Evolutionary conservation across 2,797 vertebrate genomes (phyloP).

Genomic region (Anguilla marmorata): DNA sequence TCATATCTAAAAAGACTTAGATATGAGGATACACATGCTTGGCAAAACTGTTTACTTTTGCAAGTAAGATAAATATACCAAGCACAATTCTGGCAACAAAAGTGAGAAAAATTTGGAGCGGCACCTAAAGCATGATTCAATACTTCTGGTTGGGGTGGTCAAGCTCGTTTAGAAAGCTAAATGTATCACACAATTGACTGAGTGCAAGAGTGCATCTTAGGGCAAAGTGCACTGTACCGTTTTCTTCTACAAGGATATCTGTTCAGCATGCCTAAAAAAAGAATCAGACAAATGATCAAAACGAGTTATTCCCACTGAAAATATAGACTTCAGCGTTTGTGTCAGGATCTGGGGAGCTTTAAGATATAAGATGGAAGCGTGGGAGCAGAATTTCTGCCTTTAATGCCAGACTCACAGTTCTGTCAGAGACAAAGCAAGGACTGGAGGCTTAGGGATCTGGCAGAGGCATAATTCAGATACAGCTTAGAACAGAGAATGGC

Average conservation of each 20-base stretch:
- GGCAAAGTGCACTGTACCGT: neutral
- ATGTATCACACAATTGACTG: slow-evolving; percentile 21
- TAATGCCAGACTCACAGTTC: slow-evolving; percentile 70
- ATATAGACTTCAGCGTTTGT: slow-evolving; percentile 57
- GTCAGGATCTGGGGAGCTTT: slow-evolving; percentile 65
- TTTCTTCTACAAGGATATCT: slow-evolving; percentile 47
- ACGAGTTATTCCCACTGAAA: slow-evolving; percentile 56
- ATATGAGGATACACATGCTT: neutral
- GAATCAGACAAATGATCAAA: slow-evolving; percentile 62
- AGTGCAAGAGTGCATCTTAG: slow-evolving; percentile 30
- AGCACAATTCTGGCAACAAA: neutral
- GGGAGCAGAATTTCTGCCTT: slow-evolving; percentile 58
- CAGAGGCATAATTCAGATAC: slow-evolving; percentile 77
- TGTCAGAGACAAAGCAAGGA: slow-evolving; percentile 70
- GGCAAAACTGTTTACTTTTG: neutral
- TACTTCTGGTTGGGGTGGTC: slow-evolving; percentile 28
- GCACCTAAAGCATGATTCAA: slow-evolving; percentile 15
- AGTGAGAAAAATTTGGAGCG: neutral
- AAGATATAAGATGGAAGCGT: slow-evolving; percentile 67
- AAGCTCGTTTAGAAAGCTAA: slow-evolving; percentile 23
- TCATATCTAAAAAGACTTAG: neutral
- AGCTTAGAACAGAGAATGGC: slow-evolving; percentile 51
- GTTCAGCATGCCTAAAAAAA: slow-evolving; percentile 52
- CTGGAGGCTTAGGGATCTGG: slow-evolving; percentile 72
- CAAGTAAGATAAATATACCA: neutral